Percentiles rank a stretch among this genome's conserved stretches.
Evolutionary conservation across 2,797 vertebrate genomes (phyloP).

Genomic region (Hydrophis major): DNA sequence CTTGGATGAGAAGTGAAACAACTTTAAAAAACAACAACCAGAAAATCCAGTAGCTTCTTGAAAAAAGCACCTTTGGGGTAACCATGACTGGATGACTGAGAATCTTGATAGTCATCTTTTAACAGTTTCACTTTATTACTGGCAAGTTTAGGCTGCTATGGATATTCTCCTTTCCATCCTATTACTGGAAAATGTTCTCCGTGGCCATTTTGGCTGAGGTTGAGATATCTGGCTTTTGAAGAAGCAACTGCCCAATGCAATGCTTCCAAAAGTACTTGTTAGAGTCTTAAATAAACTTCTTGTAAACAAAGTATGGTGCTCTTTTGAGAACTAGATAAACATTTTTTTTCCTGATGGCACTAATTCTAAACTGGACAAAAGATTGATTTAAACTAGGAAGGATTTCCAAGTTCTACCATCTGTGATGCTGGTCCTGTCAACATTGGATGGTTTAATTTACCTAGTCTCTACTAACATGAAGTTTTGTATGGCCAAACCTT

Average conservation of each 20-base stretch:
- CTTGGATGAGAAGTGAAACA: no score
- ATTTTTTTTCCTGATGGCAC: neutral
- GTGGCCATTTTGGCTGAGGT: neutral
- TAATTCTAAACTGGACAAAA: neutral
- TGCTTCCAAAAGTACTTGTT: neutral
- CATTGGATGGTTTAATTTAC: neutral
- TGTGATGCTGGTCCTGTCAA: neutral
- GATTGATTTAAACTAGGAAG: neutral
- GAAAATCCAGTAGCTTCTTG: no score
- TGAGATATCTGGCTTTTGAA: neutral
- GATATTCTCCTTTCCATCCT: neutral
- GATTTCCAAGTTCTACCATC: neutral
- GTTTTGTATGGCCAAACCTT: neutral
- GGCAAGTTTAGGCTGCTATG: neutral
- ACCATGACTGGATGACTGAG: no score
- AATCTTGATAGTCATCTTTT: neutral
- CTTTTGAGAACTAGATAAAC: neutral
- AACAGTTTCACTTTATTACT: neutral
- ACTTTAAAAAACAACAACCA: no score
- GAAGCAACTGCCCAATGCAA: neutral
- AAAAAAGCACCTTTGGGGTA: no score
- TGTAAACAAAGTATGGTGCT: neutral
- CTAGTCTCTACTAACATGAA: neutral
- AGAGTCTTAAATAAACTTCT: neutral
- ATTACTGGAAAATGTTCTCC: neutral